phyloP scores from a whole-genome alignment of 2,797 vertebrate genomes.

The Rhinoraja longicauda region DNA sequence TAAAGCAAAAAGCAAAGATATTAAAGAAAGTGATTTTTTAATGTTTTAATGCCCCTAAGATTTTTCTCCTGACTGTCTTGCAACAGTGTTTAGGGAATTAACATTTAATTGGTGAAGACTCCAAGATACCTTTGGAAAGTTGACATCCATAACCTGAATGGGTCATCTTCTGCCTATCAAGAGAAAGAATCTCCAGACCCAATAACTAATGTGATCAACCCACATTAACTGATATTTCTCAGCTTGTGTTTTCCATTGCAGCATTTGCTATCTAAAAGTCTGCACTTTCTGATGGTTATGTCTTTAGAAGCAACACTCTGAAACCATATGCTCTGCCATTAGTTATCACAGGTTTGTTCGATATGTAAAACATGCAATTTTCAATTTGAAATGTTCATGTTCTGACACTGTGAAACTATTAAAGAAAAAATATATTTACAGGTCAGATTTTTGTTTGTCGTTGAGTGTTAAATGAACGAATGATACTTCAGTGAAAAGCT shows the following conservation, averaged over 20 bases:
- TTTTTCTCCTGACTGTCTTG: neutral
- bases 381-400: neutral
- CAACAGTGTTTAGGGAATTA: neutral
- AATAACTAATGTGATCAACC: neutral
- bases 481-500: no score
- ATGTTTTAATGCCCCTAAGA: neutral
- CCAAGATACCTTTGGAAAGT: neutral
- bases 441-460: neutral
- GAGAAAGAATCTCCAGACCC: neutral
- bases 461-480: neutral
- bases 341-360: neutral
- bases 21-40: neutral
- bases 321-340: neutral
- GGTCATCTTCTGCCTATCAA: neutral
- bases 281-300: neutral
- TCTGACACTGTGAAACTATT: neutral
- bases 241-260: neutral
- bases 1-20: neutral
- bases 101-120: neutral
- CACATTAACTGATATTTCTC: neutral
- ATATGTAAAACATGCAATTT: slow-evolving; percentile 17
- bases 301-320: neutral
- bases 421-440: no score
- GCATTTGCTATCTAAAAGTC: neutral
- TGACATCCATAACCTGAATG: neutral